These are phyloP conservation scores for Pristionchus maxplancki DNA, from an alignment of 2,888 invertebrate genomes.

Conservation along the genomic window DNA sequence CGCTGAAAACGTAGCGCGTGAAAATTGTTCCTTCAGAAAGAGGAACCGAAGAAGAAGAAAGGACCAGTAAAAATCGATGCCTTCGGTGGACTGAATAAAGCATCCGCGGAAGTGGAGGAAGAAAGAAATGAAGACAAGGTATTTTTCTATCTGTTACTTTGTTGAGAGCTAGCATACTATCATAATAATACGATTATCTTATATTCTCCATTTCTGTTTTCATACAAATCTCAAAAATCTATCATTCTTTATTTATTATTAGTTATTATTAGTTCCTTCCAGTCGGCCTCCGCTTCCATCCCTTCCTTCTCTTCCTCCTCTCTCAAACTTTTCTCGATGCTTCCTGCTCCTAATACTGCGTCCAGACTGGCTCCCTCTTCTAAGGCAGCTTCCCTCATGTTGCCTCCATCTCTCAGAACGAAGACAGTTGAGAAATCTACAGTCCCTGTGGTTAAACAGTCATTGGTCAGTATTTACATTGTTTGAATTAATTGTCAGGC, in stretches of 20 bases:
- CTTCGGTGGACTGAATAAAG: slow-evolving; percentile 46
- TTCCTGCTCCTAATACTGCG: slow-evolving; percentile 23
- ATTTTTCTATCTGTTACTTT: neutral
- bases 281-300: neutral
- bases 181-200: too few species aligned
- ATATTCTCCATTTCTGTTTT: too few species aligned
- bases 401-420: slow-evolving; percentile 28
- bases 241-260: neutral
- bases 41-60: slow-evolving; percentile 17
- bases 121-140: slow-evolving; percentile 5
- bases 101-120: neutral
- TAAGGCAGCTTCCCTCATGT: neutral
- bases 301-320: slow-evolving; percentile 7
- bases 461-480: slow-evolving; percentile 33
- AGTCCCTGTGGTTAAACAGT: neutral
- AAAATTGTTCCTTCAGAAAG: slow-evolving; percentile 16
- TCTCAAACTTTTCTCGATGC: slow-evolving; percentile 47
- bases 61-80: slow-evolving; percentile 48
- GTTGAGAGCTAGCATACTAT: neutral
- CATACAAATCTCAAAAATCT: too few species aligned
- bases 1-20: neutral
- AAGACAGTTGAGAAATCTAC: neutral
- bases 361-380: neutral
- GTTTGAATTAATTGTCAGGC: neutral
- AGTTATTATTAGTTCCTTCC: neutral